phyloP scores from a whole-genome alignment of 1,140 invertebrate species.

The Zaprionus kolodkinae region DNA sequence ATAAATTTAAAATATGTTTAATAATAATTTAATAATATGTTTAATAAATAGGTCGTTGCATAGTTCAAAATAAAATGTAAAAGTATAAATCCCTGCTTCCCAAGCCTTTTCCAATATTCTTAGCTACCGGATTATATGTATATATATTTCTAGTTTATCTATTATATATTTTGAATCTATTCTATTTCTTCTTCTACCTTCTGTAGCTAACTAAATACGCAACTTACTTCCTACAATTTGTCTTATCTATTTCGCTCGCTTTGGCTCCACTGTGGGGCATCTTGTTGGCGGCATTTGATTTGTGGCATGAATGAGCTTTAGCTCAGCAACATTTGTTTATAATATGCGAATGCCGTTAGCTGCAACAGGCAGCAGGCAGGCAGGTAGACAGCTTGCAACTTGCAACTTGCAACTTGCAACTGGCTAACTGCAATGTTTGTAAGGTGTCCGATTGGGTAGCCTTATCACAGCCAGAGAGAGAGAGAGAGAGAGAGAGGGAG shows the following conservation, averaged over 20 bases:
- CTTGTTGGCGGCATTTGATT: conserved; percentile 38
- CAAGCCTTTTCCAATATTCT: too few relatives aligned
- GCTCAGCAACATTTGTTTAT: conserved; percentile 28
- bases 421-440: conserved; percentile 70
- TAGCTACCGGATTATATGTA: too few relatives aligned
- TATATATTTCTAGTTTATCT: background rate
- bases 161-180: background rate
- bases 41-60: too few relatives aligned
- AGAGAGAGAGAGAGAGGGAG: background rate
- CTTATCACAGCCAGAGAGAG: conserved; percentile 37
- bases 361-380: conserved; percentile 7
- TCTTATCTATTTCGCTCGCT: background rate
- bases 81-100: too few relatives aligned
- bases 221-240: background rate
- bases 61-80: too few relatives aligned
- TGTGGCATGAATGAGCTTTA: conserved; percentile 67
- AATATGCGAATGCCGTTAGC: conserved; percentile 37
- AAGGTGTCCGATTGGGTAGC: conserved; percentile 58
- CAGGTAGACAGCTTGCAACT: too few relatives aligned
- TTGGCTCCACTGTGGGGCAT: conserved; percentile 3
- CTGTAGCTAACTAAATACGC: too few relatives aligned
- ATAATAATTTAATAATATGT: too few relatives aligned
- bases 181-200: background rate
- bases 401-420: conserved; percentile 23
- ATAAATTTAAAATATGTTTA: too few relatives aligned